Evolutionary conservation across 1,140 invertebrate genomes (phyloP).

Genomic region (Drosophila pectinifera): DNA sequence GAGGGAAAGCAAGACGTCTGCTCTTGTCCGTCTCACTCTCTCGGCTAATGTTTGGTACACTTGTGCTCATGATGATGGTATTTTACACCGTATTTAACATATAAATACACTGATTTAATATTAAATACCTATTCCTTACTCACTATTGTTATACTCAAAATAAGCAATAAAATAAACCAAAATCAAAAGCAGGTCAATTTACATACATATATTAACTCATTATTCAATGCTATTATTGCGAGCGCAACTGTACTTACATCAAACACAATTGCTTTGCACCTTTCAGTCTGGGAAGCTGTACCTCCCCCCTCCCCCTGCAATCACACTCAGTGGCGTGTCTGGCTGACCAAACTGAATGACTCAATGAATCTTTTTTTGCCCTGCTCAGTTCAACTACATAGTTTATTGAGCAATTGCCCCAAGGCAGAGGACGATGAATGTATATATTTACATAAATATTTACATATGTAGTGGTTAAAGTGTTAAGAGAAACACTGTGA

Average conservation of each 20-base stretch:
- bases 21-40: slow-evolving; percentile 1
- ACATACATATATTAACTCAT: no score
- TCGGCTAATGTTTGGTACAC: slow-evolving; percentile 16
- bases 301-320: slow-evolving; percentile 3
- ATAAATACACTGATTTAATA: background rate
- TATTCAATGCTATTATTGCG: background rate
- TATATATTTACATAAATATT: background rate
- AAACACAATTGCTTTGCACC: slow-evolving; percentile 65
- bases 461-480: background rate
- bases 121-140: no score
- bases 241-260: slow-evolving; percentile 3
- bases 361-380: slow-evolving; percentile 55
- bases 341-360: slow-evolving; percentile 41
- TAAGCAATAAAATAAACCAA: no score
- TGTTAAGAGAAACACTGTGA: no score
- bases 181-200: no score
- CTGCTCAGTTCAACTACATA: slow-evolving; percentile 40
- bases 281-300: slow-evolving; percentile 47
- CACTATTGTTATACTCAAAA: no score
- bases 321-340: slow-evolving; percentile 27
- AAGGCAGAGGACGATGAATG: slow-evolving; percentile 24
- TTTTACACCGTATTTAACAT: no score
- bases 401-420: slow-evolving; percentile 42
- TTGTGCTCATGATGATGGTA: background rate
- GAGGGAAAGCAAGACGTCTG: slow-evolving; percentile 1